Evolutionary conservation across 2,113 vertebrate genomes (phyloP).

Genomic region (Muntiacus reevesi): DNA sequence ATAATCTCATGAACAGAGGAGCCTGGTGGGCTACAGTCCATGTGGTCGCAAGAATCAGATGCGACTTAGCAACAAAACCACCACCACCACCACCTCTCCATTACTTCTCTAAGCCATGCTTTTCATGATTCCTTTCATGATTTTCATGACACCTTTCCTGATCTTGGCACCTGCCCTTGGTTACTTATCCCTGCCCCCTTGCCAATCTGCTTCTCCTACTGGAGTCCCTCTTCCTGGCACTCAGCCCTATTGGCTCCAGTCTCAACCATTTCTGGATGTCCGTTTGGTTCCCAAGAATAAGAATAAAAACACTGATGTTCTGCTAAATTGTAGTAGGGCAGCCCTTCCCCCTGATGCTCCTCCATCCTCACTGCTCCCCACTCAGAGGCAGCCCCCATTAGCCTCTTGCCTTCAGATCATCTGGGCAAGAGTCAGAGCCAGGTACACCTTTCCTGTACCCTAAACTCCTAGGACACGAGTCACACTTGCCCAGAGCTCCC

Average conservation of each 20-base stretch:
- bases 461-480: background rate
- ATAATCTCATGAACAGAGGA: background rate
- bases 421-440: background rate
- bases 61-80: background rate
- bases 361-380: background rate
- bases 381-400: background rate
- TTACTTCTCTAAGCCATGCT: background rate
- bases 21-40: background rate
- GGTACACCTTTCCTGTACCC: background rate
- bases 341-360: rapidly evolving
- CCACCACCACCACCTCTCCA: background rate
- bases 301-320: background rate
- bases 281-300: background rate
- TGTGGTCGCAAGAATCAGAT: background rate
- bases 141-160: background rate
- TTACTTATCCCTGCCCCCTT: background rate
- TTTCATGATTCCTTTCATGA: background rate
- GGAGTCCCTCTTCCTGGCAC: background rate
- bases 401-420: background rate
- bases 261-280: background rate
- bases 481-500: background rate
- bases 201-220: background rate
- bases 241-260: background rate
- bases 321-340: background rate
- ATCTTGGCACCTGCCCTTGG: background rate